phyloP scores from a whole-genome alignment of 2,888 invertebrate species.

The Harpagoxenus sublaevis region DNA sequence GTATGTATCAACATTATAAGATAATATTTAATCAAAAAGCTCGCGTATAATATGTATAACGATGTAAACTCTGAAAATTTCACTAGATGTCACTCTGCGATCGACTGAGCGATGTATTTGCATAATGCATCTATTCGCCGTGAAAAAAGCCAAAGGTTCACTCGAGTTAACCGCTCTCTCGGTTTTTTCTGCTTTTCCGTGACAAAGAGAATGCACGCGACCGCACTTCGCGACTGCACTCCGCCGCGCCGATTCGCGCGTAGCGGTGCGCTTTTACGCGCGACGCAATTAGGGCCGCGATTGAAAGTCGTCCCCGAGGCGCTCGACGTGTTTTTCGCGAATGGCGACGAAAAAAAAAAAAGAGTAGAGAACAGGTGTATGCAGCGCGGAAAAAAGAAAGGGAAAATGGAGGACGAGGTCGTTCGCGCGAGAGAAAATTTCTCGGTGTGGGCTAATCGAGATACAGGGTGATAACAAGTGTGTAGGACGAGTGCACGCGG shows the following conservation, averaged over 20 bases:
- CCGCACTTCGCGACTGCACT: not conserved
- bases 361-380: not conserved
- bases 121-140: conserved; percentile 8
- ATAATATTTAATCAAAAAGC: not conserved
- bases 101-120: not conserved
- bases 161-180: not conserved
- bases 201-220: conserved; percentile 33
- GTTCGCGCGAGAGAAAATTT: conserved; percentile 46
- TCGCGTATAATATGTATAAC: not conserved
- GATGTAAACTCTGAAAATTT: not conserved
- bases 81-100: not conserved
- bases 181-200: not conserved
- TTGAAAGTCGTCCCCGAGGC: conserved; percentile 44
- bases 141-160: conserved; percentile 9
- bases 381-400: not conserved
- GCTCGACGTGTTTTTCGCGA: not conserved
- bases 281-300: conserved; percentile 42
- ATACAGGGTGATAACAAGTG: conserved; percentile 69
- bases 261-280: not conserved
- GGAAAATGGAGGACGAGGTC: not conserved
- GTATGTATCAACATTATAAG: not conserved
- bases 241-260: not conserved
- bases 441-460: conserved; percentile 60
- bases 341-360: not conserved
- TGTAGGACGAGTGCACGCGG: conserved; percentile 61